phyloP scores from a whole-genome alignment of 2,113 vertebrate genomes.

The Forbesichthys agassizii region DNA sequence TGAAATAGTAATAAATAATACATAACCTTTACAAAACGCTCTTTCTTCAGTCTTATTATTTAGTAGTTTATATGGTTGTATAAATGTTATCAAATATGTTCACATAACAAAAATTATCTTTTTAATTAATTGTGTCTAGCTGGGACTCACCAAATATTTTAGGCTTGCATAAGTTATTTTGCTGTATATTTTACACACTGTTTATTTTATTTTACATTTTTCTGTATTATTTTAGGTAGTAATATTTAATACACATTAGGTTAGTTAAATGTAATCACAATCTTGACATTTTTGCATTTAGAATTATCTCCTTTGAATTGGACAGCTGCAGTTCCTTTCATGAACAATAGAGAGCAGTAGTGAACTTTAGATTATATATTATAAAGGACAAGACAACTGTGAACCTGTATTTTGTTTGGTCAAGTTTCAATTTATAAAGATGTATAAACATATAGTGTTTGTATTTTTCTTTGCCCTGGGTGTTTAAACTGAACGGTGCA shows the following conservation, averaged over 20 bases:
- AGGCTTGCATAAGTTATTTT: too few species aligned
- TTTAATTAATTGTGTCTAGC: too few species aligned
- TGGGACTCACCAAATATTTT: too few species aligned
- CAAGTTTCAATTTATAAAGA: constrained; percentile 26
- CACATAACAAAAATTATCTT: too few species aligned
- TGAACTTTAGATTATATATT: constrained; percentile 57
- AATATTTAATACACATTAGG: background rate
- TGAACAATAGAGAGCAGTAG: constrained; percentile 90
- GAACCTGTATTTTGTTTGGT: constrained; percentile 24
- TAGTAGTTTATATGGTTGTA: too few species aligned
- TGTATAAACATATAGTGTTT: constrained; percentile 34
- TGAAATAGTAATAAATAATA: too few species aligned
- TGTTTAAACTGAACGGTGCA: constrained; percentile 18
- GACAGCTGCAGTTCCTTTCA: constrained; percentile 40
- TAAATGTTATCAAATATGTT: too few species aligned
- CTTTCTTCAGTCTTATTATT: too few species aligned
- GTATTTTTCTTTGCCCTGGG: constrained; percentile 6
- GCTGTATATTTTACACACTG: too few species aligned
- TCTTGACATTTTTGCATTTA: background rate
- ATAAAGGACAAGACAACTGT: constrained; percentile 11
- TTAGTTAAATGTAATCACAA: background rate
- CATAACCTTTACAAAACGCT: too few species aligned
- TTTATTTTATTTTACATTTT: too few species aligned
- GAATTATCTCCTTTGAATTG: constrained; percentile 2
- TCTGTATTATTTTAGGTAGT: too few species aligned